Base-by-base conservation (phyloP, 2,888 invertebrate genomes). In the Chrysolina haemoptera region DNA sequence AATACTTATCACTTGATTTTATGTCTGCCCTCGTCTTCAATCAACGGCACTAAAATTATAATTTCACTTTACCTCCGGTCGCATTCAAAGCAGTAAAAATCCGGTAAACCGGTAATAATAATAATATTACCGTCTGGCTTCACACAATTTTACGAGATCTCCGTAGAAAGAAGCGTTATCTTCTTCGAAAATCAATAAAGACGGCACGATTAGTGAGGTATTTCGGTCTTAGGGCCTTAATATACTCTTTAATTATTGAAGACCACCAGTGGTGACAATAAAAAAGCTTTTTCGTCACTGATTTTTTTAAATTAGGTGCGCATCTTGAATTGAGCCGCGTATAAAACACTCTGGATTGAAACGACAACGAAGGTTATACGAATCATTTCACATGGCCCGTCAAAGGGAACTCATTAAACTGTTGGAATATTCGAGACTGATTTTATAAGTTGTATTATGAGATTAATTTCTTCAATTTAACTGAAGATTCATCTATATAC, bases 201-300 rank as follows among this genome's bases (percentile, higher is more conserved):
- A 73, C 79, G 80, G 80, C 78, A 77, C 78, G 81, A 82, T 82
- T 82, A 82, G 80, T 79, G 79, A 79, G 80, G 82, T 78, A 82
- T 82, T 80, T 76, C 70, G 79, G 77, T 78, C 79, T 78, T 77
- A 78, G 70, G 71, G 65, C 68, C 73, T 69, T 71, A 70, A 78
- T 78, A 76, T 71, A 73, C 71, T 70, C 71, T 75, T 76, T 78
- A 78, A 78, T 78, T 78, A 74, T 65, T 62, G 20, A 20, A 70
- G 78, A 78, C 78, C 78, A 78, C 78, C 78, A 68, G 75, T 78
- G 76, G 67, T 69, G 78, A 62, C 41, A 68, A 74, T 78, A 76
- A 78, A 78, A 76, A 73, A 35, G 64, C 53, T 63, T 71, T 73
- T 75, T 73, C 71, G 75, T 77, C 75, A 77, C 73, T 55, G 69